Conservation (phyloP, 2,113 vertebrate species). For the Poeciliopsis occidentalis region DNA sequence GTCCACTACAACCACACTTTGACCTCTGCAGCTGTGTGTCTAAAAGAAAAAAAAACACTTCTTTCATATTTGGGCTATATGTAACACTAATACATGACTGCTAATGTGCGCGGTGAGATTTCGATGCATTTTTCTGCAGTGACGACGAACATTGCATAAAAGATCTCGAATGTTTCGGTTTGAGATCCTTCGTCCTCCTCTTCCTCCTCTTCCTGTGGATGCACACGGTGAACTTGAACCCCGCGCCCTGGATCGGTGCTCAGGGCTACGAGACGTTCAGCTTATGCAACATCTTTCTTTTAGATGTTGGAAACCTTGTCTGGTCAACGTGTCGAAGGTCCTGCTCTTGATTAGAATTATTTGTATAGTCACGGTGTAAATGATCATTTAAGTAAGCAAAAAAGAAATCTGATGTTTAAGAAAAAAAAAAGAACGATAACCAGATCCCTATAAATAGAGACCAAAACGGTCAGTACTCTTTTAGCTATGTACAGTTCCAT, state of each 20-base stretch:
- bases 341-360: conserved; percentile 32
- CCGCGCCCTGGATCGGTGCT: conserved; percentile 49
- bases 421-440: conserved; percentile 10
- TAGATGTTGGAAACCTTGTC: conserved; percentile 43
- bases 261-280: conserved; percentile 71
- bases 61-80: conserved; percentile 33
- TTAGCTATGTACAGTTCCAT: conserved; percentile 68
- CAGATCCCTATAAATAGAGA: conserved; percentile 43
- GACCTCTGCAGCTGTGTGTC: conserved; percentile 46
- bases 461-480: conserved; percentile 27
- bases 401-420: conserved; percentile 36
- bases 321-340: conserved; percentile 29
- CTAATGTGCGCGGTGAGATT: conserved; percentile 22
- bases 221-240: conserved; percentile 48
- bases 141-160: conserved; percentile 32
- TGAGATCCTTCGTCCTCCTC: conserved; percentile 12
- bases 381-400: conserved; percentile 29
- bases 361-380: conserved; percentile 38
- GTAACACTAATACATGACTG: conserved; percentile 47
- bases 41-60: background rate
- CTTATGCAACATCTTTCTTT: conserved; percentile 57
- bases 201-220: conserved; percentile 6
- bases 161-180: conserved; percentile 33
- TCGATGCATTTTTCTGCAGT: conserved; percentile 50
- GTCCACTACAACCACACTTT: conserved; percentile 38